These are phyloP conservation scores for Acinonyx jubatus DNA, from an alignment of 2,113 vertebrate genomes.

Conservation along the genomic window DNA sequence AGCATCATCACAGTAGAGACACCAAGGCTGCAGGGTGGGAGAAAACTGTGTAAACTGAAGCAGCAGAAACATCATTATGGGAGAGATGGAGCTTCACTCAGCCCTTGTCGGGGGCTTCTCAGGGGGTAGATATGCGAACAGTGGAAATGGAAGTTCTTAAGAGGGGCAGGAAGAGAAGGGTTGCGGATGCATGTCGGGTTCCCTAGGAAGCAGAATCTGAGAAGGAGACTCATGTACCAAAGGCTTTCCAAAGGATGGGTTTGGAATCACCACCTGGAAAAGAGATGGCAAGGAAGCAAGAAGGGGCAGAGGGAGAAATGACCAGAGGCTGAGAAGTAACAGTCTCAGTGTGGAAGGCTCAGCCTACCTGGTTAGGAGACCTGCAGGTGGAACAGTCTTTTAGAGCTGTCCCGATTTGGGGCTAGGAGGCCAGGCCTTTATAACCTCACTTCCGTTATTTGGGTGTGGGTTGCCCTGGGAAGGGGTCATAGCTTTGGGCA, in stretches of 20 bases:
- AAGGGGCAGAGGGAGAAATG: background rate
- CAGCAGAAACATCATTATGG: background rate
- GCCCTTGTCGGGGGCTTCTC: background rate
- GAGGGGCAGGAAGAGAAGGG: background rate
- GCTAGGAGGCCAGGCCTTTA: background rate
- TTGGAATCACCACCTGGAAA: background rate
- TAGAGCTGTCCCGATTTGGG: background rate
- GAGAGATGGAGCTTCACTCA: background rate
- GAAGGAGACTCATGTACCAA: background rate
- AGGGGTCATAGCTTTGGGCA: background rate
- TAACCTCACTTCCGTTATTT: background rate
- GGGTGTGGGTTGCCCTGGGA: background rate
- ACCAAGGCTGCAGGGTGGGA: background rate
- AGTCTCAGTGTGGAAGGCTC: background rate
- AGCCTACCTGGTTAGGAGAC: background rate
- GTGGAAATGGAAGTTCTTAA: background rate
- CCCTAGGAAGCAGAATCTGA: background rate
- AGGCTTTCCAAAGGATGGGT: background rate
- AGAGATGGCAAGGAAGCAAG: background rate
- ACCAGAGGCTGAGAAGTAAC: background rate
- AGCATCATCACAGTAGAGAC: background rate
- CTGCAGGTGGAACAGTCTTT: fast-evolving
- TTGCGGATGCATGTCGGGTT: background rate
- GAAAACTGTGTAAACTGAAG: background rate
- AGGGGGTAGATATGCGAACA: no score